These are phyloP conservation scores for Sebastes matsubarae DNA, from an alignment of 2,797 vertebrate genomes.

Conservation along the genomic window DNA sequence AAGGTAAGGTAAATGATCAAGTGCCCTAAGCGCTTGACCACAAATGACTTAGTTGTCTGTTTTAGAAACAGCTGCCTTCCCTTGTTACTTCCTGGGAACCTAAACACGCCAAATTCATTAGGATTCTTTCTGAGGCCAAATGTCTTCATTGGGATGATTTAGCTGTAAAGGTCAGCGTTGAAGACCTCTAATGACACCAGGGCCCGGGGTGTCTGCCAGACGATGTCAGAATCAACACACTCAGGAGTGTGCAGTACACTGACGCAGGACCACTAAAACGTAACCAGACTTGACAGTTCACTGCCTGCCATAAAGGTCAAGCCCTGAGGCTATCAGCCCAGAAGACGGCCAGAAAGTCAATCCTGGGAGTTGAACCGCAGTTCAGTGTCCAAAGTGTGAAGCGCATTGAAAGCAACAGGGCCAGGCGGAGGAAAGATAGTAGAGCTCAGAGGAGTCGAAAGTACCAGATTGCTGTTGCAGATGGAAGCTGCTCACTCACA, in stretches of 20 bases:
- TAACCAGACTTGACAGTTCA: conserved; percentile 74
- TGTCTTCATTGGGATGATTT: conserved; percentile 69
- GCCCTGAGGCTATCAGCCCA: conserved; percentile 64
- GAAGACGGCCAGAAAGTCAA: conserved; percentile 57
- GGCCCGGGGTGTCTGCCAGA: conserved; percentile 66
- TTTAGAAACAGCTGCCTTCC: conserved; percentile 24
- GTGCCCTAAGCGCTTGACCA: conserved; percentile 12
- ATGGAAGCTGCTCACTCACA: conserved; percentile 72
- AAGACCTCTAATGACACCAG: conserved; percentile 70
- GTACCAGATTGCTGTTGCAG: conserved; percentile 65
- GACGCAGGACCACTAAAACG: conserved; percentile 62
- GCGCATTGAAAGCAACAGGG: conserved; percentile 51
- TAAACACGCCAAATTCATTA: conserved; percentile 60
- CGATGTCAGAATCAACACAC: conserved; percentile 68
- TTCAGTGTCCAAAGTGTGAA: conserved; percentile 71
- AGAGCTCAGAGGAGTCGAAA: conserved; percentile 50
- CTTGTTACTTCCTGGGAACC: conserved; percentile 17
- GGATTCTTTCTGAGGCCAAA: conserved; percentile 58
- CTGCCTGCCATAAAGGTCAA: conserved; percentile 76
- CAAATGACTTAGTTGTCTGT: conserved; percentile 40
- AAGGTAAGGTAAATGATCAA: conserved; percentile 62
- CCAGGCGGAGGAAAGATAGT: conserved; percentile 42
- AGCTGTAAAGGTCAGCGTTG: conserved; percentile 75
- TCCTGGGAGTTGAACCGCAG: conserved; percentile 66
- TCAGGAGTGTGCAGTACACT: conserved; percentile 57